Evolutionary conservation across 35 echinoderm and acorn worm species (phyloP), one percentile per base, ranked within the genome.

Genomic region (Chiridota heheva): DNA sequence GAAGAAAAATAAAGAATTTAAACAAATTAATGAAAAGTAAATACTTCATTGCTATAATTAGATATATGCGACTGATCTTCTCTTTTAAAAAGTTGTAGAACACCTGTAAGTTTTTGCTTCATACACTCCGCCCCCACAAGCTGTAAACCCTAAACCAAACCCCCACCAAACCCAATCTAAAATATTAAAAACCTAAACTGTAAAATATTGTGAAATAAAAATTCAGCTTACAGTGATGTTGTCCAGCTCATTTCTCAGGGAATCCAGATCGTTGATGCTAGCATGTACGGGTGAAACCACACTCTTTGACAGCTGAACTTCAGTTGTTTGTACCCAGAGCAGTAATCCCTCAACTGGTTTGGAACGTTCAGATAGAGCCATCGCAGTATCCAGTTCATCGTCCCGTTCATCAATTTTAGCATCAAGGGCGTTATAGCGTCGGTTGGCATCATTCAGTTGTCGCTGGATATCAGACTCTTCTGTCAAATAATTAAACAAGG

Each of bases 381-480:
- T 70, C 7, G 89, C 88, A 18, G 73, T 75, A 67, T 97, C 94
- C 25, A 97, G 72, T 42, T 97, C 94, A 46, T 97, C 88, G 38
- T 91, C 88, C 27, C 94, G 83, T 40, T 97, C 94, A 20, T 91
- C 94, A 36, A 97, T 86, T 85, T 88, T 88, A 59, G 56, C 56
- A 42, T 91, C 84, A 25, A 97, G 89, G 66, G 80, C 81, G 18
- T 91, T 83, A 72, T 88, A 97, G 38, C 94, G 84, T 31, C 79
- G 66, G 84, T 97, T 97, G 70, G 91, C 86, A 49, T 88, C 88
- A 39, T 47, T 43, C 22, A 97, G 61, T 70, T 97, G 94, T 33
- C 84, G 68, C 53, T 88, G 88, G 58, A 91, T 91, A 25, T 97
- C 94, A 42, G 88, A 77, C 84, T 91, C 84, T 48, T 97, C 94